Evolutionary conservation across 2,113 vertebrate species (phyloP).

Genomic region (Erythrolamprus reginae): DNA sequence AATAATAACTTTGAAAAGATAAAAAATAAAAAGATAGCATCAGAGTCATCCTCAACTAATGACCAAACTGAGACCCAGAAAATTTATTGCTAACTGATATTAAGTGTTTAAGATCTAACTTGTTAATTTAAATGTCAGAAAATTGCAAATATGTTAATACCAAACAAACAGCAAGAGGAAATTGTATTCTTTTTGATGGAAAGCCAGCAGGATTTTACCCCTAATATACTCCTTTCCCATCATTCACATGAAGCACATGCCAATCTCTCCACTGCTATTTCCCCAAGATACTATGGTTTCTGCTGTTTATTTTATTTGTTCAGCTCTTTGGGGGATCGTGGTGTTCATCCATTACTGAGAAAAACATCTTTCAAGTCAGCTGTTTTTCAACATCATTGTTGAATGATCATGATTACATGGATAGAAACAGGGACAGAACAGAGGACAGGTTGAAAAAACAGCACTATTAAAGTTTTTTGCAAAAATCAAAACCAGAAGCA

Average conservation of each 20-base stretch:
- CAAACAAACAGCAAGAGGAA: neutral
- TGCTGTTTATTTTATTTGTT: neutral
- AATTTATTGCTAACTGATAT: neutral
- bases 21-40: no score
- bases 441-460: neutral
- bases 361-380: neutral
- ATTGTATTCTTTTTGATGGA: neutral
- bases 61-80: neutral
- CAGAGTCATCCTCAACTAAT: no score
- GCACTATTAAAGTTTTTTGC: no score
- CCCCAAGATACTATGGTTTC: neutral
- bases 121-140: slow-evolving; percentile 26
- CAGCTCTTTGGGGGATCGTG: neutral
- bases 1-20: no score
- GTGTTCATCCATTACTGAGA: neutral
- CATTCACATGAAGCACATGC: neutral
- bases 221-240: neutral
- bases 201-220: neutral
- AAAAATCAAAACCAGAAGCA: no score
- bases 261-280: neutral
- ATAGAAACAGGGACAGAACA: neutral
- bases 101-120: neutral
- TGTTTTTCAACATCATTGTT: neutral
- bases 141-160: neutral
- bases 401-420: neutral